Evolutionary conservation across 2,888 invertebrate species (phyloP).

Genomic region (Aspidapion aeneum): DNA sequence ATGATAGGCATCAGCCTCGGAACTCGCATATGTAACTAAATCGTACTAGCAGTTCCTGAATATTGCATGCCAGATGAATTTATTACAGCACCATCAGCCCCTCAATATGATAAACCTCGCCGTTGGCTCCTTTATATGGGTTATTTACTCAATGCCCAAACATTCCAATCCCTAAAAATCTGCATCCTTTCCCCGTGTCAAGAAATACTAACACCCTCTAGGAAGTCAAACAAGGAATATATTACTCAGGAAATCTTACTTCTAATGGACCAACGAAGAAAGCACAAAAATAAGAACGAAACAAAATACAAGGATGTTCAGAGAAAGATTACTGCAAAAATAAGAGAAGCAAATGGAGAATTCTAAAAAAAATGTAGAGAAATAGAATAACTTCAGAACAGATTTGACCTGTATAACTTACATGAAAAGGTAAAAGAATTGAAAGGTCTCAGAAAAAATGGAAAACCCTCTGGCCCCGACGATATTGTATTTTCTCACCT

Average conservation of each 20-base stretch:
- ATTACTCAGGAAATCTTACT: background rate
- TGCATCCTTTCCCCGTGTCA: background rate
- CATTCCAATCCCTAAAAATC: background rate
- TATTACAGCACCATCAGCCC: no score
- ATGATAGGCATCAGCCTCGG: no score
- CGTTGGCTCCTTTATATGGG: no score
- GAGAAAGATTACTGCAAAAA: background rate
- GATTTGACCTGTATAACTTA: background rate
- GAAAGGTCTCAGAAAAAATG: background rate
- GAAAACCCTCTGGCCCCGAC: no score
- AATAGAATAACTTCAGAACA: background rate
- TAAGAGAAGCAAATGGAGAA: background rate
- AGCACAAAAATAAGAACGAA: background rate
- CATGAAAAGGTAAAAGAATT: background rate
- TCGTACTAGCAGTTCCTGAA: no score
- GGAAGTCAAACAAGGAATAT: background rate
- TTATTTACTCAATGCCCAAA: no score
- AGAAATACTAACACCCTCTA: background rate
- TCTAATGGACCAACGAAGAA: background rate
- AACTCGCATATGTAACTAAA: no score
- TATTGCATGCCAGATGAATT: no score
- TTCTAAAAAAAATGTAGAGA: background rate
- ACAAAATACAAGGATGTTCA: background rate
- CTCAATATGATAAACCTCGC: no score
- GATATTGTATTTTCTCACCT: no score